Evolutionary conservation across 2,888 invertebrate genomes (phyloP).

Genomic region (Scaptomyza caliginosa): DNA sequence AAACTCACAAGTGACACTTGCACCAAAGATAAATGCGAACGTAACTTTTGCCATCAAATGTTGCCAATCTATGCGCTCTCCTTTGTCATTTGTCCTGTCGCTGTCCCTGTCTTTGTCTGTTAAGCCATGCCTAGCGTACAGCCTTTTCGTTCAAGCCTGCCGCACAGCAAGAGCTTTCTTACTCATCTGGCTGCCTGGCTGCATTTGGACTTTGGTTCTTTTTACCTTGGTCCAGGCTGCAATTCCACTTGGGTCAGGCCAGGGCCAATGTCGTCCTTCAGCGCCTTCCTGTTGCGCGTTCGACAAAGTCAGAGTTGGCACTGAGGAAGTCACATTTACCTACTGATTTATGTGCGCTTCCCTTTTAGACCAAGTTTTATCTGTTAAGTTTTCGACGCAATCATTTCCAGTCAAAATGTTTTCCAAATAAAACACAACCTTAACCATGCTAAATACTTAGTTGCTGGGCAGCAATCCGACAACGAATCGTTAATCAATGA

Average conservation of each 20-base stretch:
- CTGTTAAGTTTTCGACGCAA: slow-evolving; percentile 75
- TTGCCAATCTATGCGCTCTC: slow-evolving; percentile 70
- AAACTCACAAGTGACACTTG: slow-evolving; percentile 79
- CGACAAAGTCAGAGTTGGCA: slow-evolving; percentile 45
- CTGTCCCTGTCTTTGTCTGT: background rate
- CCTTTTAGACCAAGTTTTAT: slow-evolving; percentile 64
- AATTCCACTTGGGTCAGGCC: slow-evolving; percentile 2
- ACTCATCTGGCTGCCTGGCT: slow-evolving; percentile 18
- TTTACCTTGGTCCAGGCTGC: slow-evolving; percentile 32
- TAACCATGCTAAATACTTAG: slow-evolving; percentile 16
- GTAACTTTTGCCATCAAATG: slow-evolving; percentile 78
- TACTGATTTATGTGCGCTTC: slow-evolving; percentile 75
- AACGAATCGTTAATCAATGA: slow-evolving; percentile 73
- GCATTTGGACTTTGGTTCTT: slow-evolving; percentile 36
- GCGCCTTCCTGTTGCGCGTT: slow-evolving; percentile 43
- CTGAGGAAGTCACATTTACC: slow-evolving; percentile 70
- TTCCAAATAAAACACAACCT: slow-evolving; percentile 30
- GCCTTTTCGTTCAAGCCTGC: slow-evolving; percentile 13
- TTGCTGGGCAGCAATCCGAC: slow-evolving; percentile 42
- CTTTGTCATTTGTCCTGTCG: slow-evolving; percentile 1
- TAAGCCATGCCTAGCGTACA: slow-evolving; percentile 26
- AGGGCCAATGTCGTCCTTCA: slow-evolving; percentile 12
- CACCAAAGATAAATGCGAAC: slow-evolving; percentile 76
- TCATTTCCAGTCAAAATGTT: slow-evolving; percentile 78
- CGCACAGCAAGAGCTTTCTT: slow-evolving; percentile 19